Percentiles rank a stretch among this genome's conserved stretches.
Evolutionary conservation across 2,888 invertebrate species (phyloP).

Genomic region (Stomorhina lunata): DNA sequence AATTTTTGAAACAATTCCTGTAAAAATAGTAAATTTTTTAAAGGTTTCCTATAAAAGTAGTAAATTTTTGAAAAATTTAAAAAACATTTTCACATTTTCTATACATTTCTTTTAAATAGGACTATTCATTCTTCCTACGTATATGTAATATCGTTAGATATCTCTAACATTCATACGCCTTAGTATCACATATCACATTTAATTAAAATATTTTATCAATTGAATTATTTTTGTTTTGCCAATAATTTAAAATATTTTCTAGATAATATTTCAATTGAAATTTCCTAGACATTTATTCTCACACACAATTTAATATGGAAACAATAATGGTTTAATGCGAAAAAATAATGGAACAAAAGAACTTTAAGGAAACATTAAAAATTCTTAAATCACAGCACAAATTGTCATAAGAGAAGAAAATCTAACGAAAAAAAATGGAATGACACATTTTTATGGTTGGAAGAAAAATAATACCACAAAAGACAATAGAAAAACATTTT

Average conservation of each 20-base stretch:
- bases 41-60: too few relatives aligned
- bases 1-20: too few relatives aligned
- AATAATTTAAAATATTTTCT: not conserved
- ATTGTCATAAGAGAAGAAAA: not conserved
- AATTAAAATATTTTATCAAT: conserved; percentile 4
- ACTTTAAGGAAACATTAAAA: conserved; percentile 4
- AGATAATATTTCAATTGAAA: not conserved
- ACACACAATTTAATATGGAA: conserved; percentile 21
- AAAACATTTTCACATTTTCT: too few relatives aligned
- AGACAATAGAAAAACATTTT: conserved; percentile 4
- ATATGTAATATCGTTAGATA: not conserved
- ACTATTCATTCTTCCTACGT: not conserved
- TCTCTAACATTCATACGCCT: not conserved
- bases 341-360: not conserved
- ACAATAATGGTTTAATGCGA: not conserved
- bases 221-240: not conserved
- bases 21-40: too few relatives aligned
- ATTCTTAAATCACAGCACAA: conserved; percentile 22
- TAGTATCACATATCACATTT: not conserved
- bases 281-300: not conserved
- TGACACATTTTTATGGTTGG: conserved; percentile 34
- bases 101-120: too few relatives aligned
- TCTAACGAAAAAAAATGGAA: not conserved
- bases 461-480: conserved; percentile 20
- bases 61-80: too few relatives aligned